These are phyloP conservation scores for Riptortus pedestris DNA, from an alignment of 1,140 invertebrate species.

Conservation along the genomic window DNA sequence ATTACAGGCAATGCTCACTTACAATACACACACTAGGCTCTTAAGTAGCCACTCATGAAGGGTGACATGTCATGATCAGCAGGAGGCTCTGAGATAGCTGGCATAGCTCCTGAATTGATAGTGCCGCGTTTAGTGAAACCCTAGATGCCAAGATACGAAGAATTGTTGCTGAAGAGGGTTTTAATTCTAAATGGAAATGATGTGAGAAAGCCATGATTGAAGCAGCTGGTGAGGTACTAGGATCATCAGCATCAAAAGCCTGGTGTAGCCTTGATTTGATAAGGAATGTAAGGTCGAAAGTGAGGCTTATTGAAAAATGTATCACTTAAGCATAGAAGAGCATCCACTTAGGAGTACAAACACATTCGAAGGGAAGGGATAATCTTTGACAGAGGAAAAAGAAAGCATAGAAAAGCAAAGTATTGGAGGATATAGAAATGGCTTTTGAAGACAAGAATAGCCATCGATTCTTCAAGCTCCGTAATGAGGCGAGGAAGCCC, in stretches of 20 bases:
- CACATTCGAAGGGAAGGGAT: background rate
- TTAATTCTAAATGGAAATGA: no score
- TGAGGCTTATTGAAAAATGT: background rate
- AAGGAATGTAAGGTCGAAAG: no score
- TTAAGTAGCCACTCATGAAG: no score
- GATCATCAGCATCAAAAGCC: background rate
- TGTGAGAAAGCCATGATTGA: background rate
- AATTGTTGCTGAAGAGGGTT: no score
- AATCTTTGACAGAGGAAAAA: background rate
- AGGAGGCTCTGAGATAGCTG: no score
- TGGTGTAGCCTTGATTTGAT: background rate
- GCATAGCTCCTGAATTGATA: no score
- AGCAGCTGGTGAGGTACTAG: background rate
- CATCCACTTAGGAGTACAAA: background rate
- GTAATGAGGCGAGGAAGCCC: background rate
- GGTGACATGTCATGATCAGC: no score
- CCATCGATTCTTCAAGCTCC: background rate
- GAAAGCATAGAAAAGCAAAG: constrained; percentile 2
- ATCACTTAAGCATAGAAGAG: no score
- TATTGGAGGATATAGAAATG: background rate
- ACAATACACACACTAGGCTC: no score
- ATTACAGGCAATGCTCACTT: no score
- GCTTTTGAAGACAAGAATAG: background rate
- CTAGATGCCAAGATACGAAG: no score
- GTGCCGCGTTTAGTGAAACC: no score